Base-by-base conservation (phyloP, 2,113 vertebrate species). In the Silurus glanis region DNA sequence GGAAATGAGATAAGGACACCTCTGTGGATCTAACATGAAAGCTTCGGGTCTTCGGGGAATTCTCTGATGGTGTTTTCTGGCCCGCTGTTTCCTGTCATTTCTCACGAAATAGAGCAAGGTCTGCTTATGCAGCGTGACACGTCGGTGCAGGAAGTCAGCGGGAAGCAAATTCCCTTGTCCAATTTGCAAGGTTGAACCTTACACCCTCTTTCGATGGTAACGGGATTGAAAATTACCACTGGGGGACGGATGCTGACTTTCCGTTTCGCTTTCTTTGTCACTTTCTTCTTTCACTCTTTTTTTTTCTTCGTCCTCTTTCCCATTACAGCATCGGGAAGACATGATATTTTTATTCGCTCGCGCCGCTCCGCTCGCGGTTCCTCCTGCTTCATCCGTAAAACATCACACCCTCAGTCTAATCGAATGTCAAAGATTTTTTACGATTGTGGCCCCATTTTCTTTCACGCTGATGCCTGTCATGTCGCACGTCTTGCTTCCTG, bases 141-240 rank as follows among this genome's bases (percentile, higher is more conserved):
- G 91, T 94, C 92, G 82, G 86, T 87, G 90, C 92, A 93, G 91
- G 92, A 93, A 92, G 92, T 93, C 93, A 93, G 85, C 86, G 85
- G 89, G 90, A 90, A 92, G 92, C 92, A 92, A 93, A 92, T 94
- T 93, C 91, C 93, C 91, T 90, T 66, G 87, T 92, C 92, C 94
- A 95, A 94, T 95, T 95, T 95, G 91, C 90, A 91, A 92, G 92
- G 90, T 89, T 93, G 93, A 93, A 94, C 90, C 93, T 93, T 92
- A 90, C 90, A 88, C 91, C 89, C 84, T 84, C 86, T 92, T 90
- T 85, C 89, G 79, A 88, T 91, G 87, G 91, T 90, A 92, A 91
- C 87, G 81, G 87, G 88, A 85, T 83, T 83, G 88, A 90, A 92
- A 92, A 92, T 91, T 90, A 90, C 90, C 92, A 93, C 90, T 90